Conservation (phyloP, 2,888 invertebrate species). For the Phorcus lineatus region DNA sequence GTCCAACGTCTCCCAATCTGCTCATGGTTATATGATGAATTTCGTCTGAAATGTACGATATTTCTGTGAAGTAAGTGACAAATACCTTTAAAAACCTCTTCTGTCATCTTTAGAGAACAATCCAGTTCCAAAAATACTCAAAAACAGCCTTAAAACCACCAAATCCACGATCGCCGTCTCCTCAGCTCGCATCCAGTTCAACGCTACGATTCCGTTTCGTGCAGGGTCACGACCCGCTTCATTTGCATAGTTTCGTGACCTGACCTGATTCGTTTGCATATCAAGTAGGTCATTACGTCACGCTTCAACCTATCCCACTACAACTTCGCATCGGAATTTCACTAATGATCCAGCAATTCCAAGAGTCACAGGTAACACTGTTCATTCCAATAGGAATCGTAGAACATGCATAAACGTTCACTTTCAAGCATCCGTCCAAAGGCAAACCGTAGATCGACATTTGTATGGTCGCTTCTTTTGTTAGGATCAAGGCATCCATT, state of each 20-base stretch:
- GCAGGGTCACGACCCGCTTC: conserved; percentile 30
- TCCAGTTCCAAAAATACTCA: conserved; percentile 27
- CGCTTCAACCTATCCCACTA: not conserved
- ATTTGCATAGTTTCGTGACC: conserved; percentile 1
- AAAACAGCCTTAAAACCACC: conserved; percentile 34
- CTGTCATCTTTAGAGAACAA: conserved; percentile 51
- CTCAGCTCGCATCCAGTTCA: conserved; percentile 37
- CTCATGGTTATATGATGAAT: not conserved
- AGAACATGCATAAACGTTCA: not conserved
- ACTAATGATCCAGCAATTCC: not conserved
- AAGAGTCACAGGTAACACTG: not conserved
- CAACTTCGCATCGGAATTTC: not conserved
- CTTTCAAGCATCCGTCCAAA: not conserved
- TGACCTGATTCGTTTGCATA: conserved; percentile 43
- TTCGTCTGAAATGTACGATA: not conserved
- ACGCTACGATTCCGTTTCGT: conserved; percentile 36
- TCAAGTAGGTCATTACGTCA: conserved; percentile 15
- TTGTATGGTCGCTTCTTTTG: not conserved
- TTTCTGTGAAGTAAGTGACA: conserved; percentile 28
- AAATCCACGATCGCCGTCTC: conserved; percentile 36
- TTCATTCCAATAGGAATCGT: not conserved
- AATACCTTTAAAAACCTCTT: conserved; percentile 63
- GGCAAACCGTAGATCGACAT: not conserved
- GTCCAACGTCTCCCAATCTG: not conserved
- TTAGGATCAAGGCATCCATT: conserved; percentile 5